phyloP scores from a whole-genome alignment of 2,113 vertebrate species.

The Pelodiscus sinensis region DNA sequence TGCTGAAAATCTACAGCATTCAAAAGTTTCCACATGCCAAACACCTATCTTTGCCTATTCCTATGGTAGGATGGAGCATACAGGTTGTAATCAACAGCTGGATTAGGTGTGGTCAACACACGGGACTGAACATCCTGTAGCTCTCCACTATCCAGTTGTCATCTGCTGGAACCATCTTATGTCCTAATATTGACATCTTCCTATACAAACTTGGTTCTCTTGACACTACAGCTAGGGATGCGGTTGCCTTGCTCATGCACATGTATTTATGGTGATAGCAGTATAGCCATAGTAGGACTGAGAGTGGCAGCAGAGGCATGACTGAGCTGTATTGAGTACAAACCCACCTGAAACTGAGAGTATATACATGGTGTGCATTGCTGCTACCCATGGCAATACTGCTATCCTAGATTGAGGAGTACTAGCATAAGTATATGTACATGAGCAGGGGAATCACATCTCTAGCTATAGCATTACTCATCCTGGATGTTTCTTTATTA shows the following conservation, averaged over 20 bases:
- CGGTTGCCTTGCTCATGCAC: background rate
- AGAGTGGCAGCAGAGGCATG: background rate
- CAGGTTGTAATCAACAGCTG: background rate
- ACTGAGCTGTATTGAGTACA: background rate
- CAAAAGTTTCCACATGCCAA: background rate
- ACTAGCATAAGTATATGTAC: background rate
- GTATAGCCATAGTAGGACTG: background rate
- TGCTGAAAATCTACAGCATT: background rate
- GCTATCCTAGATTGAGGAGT: background rate
- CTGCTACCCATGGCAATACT: background rate
- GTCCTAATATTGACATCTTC: background rate
- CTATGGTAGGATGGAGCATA: background rate
- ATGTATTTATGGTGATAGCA: background rate
- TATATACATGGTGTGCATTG: background rate
- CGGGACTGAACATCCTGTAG: background rate
- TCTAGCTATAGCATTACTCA: background rate
- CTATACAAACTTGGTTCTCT: background rate
- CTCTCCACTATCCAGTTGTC: background rate
- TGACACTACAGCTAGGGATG: background rate
- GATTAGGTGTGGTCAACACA: background rate
- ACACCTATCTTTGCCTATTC: background rate
- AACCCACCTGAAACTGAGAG: too few species aligned
- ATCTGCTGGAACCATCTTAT: background rate
- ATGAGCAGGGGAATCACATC: background rate
- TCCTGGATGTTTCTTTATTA: conserved; percentile 28